Conservation (phyloP, 2,888 invertebrate species). For the Diarsia dahlii region DNA sequence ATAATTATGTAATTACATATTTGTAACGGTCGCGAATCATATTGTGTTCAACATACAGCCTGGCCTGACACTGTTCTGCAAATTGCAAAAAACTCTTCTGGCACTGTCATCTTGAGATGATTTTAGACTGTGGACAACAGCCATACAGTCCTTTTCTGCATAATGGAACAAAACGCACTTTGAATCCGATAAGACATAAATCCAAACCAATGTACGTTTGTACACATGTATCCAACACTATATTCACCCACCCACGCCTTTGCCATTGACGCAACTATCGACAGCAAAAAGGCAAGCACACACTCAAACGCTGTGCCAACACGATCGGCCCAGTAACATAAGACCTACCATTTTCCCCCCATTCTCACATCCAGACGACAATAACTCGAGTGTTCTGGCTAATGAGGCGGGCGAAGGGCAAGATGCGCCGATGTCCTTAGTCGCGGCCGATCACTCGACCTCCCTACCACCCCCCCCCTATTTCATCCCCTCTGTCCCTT, state of each 20-base stretch:
- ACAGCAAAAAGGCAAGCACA: constrained; percentile 44
- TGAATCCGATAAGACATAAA: not conserved
- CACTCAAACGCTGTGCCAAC: constrained; percentile 46
- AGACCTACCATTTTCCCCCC: constrained; percentile 41
- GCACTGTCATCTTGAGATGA: no score
- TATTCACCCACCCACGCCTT: not conserved
- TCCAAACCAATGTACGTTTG: not conserved
- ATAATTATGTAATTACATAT: no score
- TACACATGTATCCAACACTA: not conserved
- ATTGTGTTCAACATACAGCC: no score
- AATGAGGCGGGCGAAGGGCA: constrained; percentile 80
- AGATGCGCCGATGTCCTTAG: constrained; percentile 81
- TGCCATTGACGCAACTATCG: constrained; percentile 23
- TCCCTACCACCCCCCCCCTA: constrained; percentile 58
- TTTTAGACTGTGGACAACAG: no score
- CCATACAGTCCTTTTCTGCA: not conserved
- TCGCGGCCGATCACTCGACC: constrained; percentile 82
- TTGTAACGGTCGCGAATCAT: no score
- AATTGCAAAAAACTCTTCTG: no score
- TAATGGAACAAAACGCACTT: not conserved
- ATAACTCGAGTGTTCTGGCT: constrained; percentile 76
- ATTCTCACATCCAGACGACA: constrained; percentile 70
- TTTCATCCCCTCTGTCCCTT: constrained; percentile 26
- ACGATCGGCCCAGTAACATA: constrained; percentile 53
- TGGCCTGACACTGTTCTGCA: no score